These are phyloP conservation scores for Neolamprologus cancellatus DNA, from an alignment of 2,113 vertebrate genomes.

Conservation along the genomic window DNA sequence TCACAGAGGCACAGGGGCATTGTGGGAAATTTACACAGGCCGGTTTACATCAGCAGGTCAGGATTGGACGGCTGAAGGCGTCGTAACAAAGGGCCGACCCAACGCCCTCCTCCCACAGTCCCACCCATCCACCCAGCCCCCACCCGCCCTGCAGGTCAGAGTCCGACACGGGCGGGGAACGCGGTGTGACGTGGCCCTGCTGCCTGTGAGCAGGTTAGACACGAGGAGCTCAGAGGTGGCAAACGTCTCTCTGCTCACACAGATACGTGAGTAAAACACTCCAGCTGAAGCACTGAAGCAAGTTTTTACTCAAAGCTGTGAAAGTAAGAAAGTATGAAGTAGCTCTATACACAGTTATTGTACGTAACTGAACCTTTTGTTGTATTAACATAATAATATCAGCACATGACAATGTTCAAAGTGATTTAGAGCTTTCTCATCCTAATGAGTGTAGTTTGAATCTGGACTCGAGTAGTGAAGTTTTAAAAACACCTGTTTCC, in stretches of 20 bases:
- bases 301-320: no score
- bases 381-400: no score
- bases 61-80: background rate
- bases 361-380: no score
- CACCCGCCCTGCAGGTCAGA: background rate
- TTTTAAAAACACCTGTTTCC: no score
- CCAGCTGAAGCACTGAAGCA: no score
- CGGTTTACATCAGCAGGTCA: background rate
- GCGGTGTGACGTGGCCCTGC: background rate
- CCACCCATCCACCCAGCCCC: background rate
- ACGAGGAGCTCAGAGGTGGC: background rate
- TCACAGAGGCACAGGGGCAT: background rate
- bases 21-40: background rate
- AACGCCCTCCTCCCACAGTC: background rate
- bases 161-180: background rate
- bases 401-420: no score
- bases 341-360: fast-evolving
- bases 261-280: no score
- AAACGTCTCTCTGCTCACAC: no score
- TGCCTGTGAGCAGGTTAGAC: background rate
- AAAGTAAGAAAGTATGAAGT: no score
- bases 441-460: no score
- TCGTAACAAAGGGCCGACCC: background rate
- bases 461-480: no score
- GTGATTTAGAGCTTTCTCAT: no score